A percentile compares a stretch with the other conserved stretches of the same genome.
These are phyloP conservation scores for Pangasius djambal DNA, from an alignment of 2,797 vertebrate species.

Conservation along the genomic window DNA sequence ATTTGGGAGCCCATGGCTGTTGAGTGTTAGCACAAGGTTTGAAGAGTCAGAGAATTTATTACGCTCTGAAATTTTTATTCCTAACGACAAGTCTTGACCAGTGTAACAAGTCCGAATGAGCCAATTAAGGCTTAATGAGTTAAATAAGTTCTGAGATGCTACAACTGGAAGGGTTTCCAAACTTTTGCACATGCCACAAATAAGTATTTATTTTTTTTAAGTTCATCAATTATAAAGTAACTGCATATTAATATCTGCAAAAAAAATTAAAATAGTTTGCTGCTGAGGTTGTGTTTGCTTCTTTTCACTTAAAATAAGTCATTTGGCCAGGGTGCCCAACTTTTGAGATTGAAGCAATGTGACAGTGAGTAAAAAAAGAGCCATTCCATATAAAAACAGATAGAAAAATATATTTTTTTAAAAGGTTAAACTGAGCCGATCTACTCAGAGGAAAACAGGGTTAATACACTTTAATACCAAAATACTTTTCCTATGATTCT, in stretches of 20 bases:
- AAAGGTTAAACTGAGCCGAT: too few species aligned
- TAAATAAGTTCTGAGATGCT: neutral
- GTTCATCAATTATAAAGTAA: neutral
- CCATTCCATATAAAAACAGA: neutral
- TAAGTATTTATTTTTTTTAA: neutral
- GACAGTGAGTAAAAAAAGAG: neutral
- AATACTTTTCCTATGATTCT: neutral
- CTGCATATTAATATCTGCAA: neutral
- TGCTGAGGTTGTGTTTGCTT: neutral
- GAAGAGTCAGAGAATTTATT: neutral
- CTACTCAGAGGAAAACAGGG: neutral
- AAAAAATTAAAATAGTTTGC: neutral
- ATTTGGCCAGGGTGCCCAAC: neutral
- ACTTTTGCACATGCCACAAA: neutral
- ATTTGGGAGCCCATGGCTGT: neutral
- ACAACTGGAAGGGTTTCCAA: neutral
- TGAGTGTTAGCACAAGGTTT: neutral
- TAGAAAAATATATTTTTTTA: neutral
- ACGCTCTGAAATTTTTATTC: neutral
- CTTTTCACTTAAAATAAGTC: neutral
- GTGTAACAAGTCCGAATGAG: neutral
- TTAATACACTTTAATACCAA: neutral
- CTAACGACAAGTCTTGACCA: neutral
- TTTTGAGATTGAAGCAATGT: neutral
- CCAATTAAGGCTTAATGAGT: neutral